Conservation (phyloP, 2,113 vertebrate species). For the Protomyctophum bolini region DNA sequence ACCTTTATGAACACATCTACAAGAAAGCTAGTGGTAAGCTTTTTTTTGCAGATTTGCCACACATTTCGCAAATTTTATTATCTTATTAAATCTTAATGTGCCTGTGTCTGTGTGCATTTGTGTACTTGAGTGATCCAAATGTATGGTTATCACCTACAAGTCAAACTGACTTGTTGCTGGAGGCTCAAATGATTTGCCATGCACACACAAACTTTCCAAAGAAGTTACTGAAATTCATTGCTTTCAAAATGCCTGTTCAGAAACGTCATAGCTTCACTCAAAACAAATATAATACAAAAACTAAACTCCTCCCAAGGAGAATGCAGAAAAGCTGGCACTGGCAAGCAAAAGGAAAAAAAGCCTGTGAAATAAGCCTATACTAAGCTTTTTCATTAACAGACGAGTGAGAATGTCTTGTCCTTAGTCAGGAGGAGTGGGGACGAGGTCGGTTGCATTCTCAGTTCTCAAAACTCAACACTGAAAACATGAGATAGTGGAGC, state of each 20-base stretch:
- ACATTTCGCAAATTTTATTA: too few species aligned
- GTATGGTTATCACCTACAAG: not conserved
- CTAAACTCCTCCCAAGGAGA: not conserved
- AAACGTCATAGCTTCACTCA: not conserved
- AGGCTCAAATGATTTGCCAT: conserved; percentile 57
- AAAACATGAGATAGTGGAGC: conserved; percentile 1
- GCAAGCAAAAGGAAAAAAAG: conserved; percentile 16
- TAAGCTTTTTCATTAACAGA: conserved; percentile 34
- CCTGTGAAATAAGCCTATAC: not conserved
- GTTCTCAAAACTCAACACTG: conserved; percentile 28
- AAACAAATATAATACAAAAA: not conserved
- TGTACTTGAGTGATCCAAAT: not conserved
- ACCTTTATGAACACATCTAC: too few species aligned
- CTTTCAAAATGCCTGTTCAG: not conserved
- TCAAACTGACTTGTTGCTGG: conserved; percentile 56
- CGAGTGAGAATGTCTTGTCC: conserved; percentile 43
- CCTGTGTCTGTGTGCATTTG: not conserved
- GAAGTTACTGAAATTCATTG: conserved; percentile 8
- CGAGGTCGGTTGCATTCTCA: conserved; percentile 35
- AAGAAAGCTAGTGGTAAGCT: too few species aligned
- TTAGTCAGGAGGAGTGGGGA: conserved; percentile 28
- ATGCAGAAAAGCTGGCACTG: conserved; percentile 4
- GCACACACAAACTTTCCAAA: conserved; percentile 44
- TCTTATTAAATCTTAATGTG: conserved; percentile 44
- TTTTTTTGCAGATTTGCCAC: too few species aligned